Percentiles rank a stretch among this genome's conserved stretches.
phyloP scores from a whole-genome alignment of 35 echinoderm and acorn worm genomes.

The Diadema setosum region DNA sequence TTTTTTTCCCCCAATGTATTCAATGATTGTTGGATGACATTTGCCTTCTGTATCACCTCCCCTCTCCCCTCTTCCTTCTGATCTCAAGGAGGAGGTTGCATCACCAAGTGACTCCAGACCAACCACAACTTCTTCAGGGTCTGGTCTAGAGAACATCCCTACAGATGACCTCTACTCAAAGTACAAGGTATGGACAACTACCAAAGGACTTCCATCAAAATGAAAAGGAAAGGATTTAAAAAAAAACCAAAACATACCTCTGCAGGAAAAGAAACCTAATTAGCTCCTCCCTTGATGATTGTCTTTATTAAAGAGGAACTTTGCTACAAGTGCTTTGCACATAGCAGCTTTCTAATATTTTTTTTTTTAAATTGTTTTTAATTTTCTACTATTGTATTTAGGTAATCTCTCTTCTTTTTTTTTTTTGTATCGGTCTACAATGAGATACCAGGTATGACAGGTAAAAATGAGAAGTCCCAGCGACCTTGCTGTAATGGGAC shows the following conservation, averaged over 20 bases:
- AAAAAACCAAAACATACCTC: not conserved
- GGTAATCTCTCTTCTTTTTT: too few relatives aligned
- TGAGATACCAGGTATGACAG: too few relatives aligned
- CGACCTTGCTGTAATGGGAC: too few relatives aligned
- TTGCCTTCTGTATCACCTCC: too few relatives aligned
- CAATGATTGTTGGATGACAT: too few relatives aligned
- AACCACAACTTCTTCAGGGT: constrained; percentile 15
- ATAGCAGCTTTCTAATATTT: not conserved
- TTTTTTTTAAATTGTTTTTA: not conserved
- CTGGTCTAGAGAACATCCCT: constrained; percentile 49
- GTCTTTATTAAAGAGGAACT: not conserved
- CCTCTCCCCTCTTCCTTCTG: not conserved
- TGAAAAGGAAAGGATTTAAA: not conserved
- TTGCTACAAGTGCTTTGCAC: not conserved
- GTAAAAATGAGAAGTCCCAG: too few relatives aligned
- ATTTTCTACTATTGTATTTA: too few relatives aligned
- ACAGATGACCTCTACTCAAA: constrained; percentile 80
- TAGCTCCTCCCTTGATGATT: not conserved
- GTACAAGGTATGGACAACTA: constrained; percentile 72
- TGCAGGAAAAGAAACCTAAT: not conserved
- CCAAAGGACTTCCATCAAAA: not conserved
- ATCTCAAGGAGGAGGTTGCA: constrained; percentile 25
- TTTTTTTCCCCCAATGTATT: too few relatives aligned
- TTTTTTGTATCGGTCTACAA: too few relatives aligned
- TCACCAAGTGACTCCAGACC: constrained; percentile 43